These are phyloP conservation scores for Lagopus leucura DNA, from an alignment of 2,113 vertebrate species.

Conservation along the genomic window DNA sequence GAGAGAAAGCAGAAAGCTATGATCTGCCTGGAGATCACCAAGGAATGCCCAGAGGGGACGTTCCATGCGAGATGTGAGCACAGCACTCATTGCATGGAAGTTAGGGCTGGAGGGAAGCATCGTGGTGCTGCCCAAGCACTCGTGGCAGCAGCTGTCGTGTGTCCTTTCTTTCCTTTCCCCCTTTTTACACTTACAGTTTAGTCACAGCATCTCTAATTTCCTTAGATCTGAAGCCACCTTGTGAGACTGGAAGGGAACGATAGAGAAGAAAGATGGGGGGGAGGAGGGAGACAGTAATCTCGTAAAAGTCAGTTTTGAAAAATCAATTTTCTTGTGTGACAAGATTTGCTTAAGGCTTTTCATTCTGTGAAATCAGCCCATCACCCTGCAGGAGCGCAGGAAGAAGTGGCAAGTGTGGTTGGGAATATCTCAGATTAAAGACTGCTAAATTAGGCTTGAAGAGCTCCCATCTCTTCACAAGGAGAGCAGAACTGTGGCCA, in stretches of 20 bases:
- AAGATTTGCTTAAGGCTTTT: slow-evolving; percentile 71
- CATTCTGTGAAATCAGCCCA: slow-evolving; percentile 69
- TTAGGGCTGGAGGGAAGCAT: neutral
- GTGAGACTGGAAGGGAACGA: slow-evolving; percentile 59
- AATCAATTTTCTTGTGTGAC: slow-evolving; percentile 71
- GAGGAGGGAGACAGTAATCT: slow-evolving; percentile 27
- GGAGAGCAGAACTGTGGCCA: neutral
- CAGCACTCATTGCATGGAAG: fast-evolving
- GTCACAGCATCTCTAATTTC: slow-evolving; percentile 67
- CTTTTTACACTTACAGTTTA: slow-evolving; percentile 60
- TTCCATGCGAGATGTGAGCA: neutral
- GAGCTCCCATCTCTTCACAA: neutral
- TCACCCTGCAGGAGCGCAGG: slow-evolving; percentile 51
- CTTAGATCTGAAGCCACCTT: slow-evolving; percentile 61
- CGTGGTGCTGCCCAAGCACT: neutral
- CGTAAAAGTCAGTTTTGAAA: slow-evolving; percentile 71
- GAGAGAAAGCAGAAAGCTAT: fast-evolving
- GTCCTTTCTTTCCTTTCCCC: neutral
- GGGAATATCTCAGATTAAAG: slow-evolving; percentile 72
- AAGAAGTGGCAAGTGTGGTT: slow-evolving; percentile 50
- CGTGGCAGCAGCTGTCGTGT: neutral
- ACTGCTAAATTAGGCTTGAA: slow-evolving; percentile 59
- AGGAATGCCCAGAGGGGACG: neutral
- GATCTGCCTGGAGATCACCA: neutral
- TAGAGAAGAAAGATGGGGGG: slow-evolving; percentile 18